Conservation (phyloP, 1,140 invertebrate genomes). For the Epicauta chinensis region DNA sequence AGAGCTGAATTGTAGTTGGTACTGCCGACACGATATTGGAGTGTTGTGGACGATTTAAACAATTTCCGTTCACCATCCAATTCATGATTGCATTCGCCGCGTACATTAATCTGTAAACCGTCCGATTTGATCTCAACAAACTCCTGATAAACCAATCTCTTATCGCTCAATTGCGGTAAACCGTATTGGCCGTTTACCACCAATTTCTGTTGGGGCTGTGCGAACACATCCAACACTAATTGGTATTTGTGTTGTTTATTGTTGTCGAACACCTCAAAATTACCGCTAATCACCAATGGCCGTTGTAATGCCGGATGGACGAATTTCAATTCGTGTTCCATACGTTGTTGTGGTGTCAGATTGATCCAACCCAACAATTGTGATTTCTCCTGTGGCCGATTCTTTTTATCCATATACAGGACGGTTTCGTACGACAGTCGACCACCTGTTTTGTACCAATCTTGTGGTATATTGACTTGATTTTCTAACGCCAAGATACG, state of each 20-base stretch:
- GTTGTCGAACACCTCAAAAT: conserved; percentile 39
- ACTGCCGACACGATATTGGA: not conserved
- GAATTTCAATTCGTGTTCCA: conserved; percentile 53
- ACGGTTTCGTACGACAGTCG: conserved; percentile 46
- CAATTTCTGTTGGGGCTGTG: conserved; percentile 56
- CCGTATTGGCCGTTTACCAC: conserved; percentile 18
- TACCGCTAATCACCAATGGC: conserved; percentile 48
- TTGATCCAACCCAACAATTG: conserved; percentile 46
- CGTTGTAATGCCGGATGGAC: conserved; percentile 58
- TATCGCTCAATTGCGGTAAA: not conserved
- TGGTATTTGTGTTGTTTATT: conserved; percentile 25
- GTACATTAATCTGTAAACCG: conserved; percentile 23
- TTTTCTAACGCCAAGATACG: conserved; percentile 54
- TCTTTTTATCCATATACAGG: conserved; percentile 64
- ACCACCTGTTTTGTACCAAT: conserved; percentile 25
- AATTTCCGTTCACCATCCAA: conserved; percentile 14
- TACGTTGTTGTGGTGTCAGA: conserved; percentile 43
- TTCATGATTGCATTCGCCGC: conserved; percentile 2
- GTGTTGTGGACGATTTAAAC: not conserved
- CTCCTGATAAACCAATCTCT: not conserved
- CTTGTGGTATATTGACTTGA: conserved; percentile 10
- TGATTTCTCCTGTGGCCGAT: conserved; percentile 59
- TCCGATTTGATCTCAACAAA: conserved; percentile 12
- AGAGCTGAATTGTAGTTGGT: not conserved
- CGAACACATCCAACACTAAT: conserved; percentile 52